Conservation (phyloP, 2,888 invertebrate genomes). For the Mythimna lalbum region DNA sequence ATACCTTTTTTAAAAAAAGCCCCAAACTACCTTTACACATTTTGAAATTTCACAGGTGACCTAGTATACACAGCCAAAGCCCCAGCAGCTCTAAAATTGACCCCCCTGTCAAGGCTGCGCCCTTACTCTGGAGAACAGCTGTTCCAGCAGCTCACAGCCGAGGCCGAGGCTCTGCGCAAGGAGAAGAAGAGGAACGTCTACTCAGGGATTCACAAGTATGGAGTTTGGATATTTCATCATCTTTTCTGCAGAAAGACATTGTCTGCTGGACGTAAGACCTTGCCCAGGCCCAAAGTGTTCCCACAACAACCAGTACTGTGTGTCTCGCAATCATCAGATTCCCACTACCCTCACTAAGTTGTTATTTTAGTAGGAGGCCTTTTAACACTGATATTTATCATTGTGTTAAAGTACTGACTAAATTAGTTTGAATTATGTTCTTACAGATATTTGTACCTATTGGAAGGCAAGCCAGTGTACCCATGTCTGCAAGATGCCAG, state of each 20-base stretch:
- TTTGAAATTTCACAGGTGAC: conserved; percentile 79
- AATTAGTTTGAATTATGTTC: not conserved
- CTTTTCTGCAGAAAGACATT: too few relatives aligned
- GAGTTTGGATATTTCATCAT: too few relatives aligned
- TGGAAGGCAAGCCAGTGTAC: conserved; percentile 94
- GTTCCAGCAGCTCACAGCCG: conserved; percentile 92
- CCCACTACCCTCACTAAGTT: too few relatives aligned
- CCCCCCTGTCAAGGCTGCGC: conserved; percentile 92
- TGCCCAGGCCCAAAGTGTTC: too few relatives aligned
- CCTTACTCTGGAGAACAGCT: conserved; percentile 92
- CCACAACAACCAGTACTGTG: too few relatives aligned
- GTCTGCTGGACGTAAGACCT: too few relatives aligned
- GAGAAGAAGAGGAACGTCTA: conserved; percentile 96
- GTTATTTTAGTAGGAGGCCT: too few relatives aligned
- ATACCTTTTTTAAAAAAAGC: not conserved
- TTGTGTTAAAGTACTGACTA: too few relatives aligned
- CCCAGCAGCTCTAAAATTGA: conserved; percentile 92
- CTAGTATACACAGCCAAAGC: conserved; percentile 92
- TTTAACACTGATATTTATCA: too few relatives aligned
- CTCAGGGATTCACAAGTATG: conserved; percentile 94
- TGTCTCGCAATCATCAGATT: too few relatives aligned
- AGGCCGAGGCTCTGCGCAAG: conserved; percentile 95
- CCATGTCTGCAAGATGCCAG: conserved; percentile 93
- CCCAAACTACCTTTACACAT: not conserved
- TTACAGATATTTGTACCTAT: conserved; percentile 92